phyloP scores from a whole-genome alignment of 92 coral and sea anemone genomes.

The Parazoanthus atlanticus region DNA sequence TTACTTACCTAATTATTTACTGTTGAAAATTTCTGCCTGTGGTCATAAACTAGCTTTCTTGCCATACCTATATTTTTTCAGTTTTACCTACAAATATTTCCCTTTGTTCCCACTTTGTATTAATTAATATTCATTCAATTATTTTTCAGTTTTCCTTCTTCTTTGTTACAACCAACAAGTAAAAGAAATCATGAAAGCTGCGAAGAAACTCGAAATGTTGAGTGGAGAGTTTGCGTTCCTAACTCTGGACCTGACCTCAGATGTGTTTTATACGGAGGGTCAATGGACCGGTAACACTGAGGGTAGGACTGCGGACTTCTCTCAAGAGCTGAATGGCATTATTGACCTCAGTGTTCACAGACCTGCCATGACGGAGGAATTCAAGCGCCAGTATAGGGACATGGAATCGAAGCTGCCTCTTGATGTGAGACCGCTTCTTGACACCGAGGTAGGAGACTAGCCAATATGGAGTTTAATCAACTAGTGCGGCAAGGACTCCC shows the following conservation, averaged over 20 bases:
- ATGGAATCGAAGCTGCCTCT: slow-evolving; percentile 36
- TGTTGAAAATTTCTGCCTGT: too few species aligned
- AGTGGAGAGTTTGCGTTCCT: slow-evolving; percentile 76
- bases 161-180: slow-evolving; percentile 71
- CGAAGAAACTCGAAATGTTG: slow-evolving; percentile 68
- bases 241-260: slow-evolving; percentile 80
- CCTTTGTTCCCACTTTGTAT: too few species aligned
- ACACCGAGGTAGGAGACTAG: slow-evolving; percentile 17
- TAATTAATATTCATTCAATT: neutral
- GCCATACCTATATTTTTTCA: too few species aligned
- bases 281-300: slow-evolving; percentile 82
- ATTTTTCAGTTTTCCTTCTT: slow-evolving; percentile 63
- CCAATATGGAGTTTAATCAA: neutral
- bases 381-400: slow-evolving; percentile 51
- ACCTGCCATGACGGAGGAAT: slow-evolving; percentile 59
- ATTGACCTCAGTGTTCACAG: slow-evolving; percentile 80
- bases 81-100: too few species aligned
- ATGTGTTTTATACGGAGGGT: slow-evolving; percentile 66
- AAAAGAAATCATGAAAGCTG: slow-evolving; percentile 61
- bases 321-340: slow-evolving; percentile 67
- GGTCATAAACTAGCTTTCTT: too few species aligned
- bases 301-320: slow-evolving; percentile 53
- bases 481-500: too few species aligned
- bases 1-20: too few species aligned
- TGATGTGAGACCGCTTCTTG: slow-evolving; percentile 42